Evolutionary conservation across 1,140 invertebrate species (phyloP).

Genomic region (Bradysia coprophila): DNA sequence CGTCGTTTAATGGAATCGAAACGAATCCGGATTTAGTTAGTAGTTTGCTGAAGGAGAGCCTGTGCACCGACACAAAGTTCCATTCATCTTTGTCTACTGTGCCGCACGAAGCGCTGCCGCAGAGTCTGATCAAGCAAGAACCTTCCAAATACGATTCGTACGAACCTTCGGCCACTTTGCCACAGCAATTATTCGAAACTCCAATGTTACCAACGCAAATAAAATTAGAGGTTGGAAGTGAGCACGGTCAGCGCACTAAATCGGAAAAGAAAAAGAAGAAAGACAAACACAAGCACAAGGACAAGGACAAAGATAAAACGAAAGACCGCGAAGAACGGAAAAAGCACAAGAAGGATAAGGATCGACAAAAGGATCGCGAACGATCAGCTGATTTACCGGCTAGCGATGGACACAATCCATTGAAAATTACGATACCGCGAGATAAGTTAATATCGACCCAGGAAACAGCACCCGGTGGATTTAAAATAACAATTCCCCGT

Average conservation of each 20-base stretch:
- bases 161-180: neutral
- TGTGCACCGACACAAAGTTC: conserved; percentile 8
- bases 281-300: conserved; percentile 41
- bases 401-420: conserved; percentile 22
- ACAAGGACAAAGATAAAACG: conserved; percentile 46
- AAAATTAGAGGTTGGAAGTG: conserved; percentile 7
- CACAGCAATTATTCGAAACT: too few relatives aligned
- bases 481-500: conserved; percentile 46
- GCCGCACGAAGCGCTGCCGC: neutral
- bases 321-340: conserved; percentile 34
- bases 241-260: conserved; percentile 24
- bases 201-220: conserved; percentile 6
- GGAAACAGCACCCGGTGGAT: conserved; percentile 16
- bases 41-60: conserved; percentile 19
- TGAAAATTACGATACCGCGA: conserved; percentile 48
- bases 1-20: conserved; percentile 16
- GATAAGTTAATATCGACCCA: conserved; percentile 21
- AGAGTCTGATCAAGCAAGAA: neutral
- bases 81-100: neutral
- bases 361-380: conserved; percentile 30
- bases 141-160: neutral
- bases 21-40: conserved; percentile 22
- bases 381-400: conserved; percentile 8
- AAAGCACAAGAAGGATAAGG: conserved; percentile 40
- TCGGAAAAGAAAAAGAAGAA: conserved; percentile 45